Evolutionary conservation across 2,888 invertebrate genomes (phyloP), one percentile per base, ranked within the genome.

Genomic region (Zygaena filipendulae): DNA sequence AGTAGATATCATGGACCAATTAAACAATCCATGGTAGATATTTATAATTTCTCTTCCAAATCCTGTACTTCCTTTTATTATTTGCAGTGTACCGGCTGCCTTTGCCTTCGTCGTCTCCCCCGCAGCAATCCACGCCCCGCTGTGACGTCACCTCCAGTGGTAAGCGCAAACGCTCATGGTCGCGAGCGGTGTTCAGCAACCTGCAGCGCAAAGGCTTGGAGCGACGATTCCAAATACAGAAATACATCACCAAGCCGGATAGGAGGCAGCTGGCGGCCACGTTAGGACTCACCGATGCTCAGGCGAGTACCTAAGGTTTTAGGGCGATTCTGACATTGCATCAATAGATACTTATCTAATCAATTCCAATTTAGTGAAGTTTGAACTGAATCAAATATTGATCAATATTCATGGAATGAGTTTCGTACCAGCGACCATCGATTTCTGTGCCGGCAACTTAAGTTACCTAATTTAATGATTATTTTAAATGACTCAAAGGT

Each of bases 191-290:
- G 1, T 97, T 97, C 61, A 95, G 95, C 52, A 94, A 95, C 57
- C 80, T 96, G 3, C 96, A 97, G 59, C 71, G 96, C n/a, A 96
- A 96, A 59, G 96, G 96, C 0, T 72, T 97, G 30, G 96, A 97
- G 70, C 85, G 93, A 42, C 80, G 95, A 45, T 97, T 97, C 61
- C 92, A 94, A 54, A 85, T 95, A 41, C 96, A 96, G 63, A 96
- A 96, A 61, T 97, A 97, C 57, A 96, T 97, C 37, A 96, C 95
- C 1, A 97, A 96, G 60, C 96, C 95, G 0, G 96, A 97, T 54
- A 81, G 96, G 55, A 80, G 95, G 44, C 95, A 95, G 62, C 69
- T 97, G 35, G 96, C 96, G 0, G 94, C 94, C 3, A 91, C 94
- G 7, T 71, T 97, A 14, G 95, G 95, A 29, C 85, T 96, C 5